phyloP scores from a whole-genome alignment of 1,140 invertebrate genomes.

The Sitophilus oryzae region DNA sequence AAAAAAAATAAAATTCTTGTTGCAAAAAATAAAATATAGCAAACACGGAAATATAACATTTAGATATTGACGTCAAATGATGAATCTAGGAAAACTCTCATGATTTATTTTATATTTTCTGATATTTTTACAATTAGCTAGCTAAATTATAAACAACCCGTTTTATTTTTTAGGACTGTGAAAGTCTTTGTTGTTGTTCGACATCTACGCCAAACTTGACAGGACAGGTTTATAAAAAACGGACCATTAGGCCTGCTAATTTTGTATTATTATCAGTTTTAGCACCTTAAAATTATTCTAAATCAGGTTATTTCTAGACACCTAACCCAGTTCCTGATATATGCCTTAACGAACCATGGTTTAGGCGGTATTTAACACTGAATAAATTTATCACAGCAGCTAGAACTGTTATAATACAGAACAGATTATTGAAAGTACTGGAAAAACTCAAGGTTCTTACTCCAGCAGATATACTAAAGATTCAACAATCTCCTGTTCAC shows the following conservation, averaged over 20 bases:
- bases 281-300: not conserved
- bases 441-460: slow-evolving; percentile 21
- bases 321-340: not conserved
- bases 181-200: not conserved
- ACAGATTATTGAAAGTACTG: slow-evolving; percentile 30
- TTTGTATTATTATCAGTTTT: not conserved
- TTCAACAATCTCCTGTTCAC: not conserved
- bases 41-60: not conserved
- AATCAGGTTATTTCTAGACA: not conserved
- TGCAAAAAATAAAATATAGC: too few species aligned
- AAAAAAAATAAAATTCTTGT: too few species aligned
- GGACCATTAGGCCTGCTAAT: not conserved
- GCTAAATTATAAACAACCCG: too few species aligned
- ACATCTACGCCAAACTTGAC: not conserved
- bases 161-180: not conserved
- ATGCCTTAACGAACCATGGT: slow-evolving; percentile 31
- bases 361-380: slow-evolving; percentile 29
- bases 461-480: not conserved
- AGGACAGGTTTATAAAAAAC: not conserved
- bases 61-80: too few species aligned
- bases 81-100: too few species aligned
- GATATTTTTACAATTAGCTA: too few species aligned
- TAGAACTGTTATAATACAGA: slow-evolving; percentile 29
- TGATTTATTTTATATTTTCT: too few species aligned
- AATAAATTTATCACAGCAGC: slow-evolving; percentile 33